A percentile compares a stretch with the other conserved stretches of the same genome.
phyloP scores from a whole-genome alignment of 2,888 invertebrate species.

The Emmelina monodactyla region DNA sequence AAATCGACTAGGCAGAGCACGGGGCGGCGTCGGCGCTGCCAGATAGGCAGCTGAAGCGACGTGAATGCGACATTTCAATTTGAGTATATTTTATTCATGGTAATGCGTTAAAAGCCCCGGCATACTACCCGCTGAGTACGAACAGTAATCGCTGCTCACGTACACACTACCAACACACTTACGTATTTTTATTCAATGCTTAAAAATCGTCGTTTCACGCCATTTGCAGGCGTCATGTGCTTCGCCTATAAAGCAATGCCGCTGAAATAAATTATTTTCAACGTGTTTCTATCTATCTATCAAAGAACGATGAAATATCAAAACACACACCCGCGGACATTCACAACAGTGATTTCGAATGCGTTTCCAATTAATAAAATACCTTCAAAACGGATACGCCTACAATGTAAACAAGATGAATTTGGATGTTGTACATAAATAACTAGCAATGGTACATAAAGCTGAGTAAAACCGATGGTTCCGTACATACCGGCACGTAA shows the following conservation, averaged over 20 bases:
- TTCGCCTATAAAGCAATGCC: slow-evolving; percentile 52
- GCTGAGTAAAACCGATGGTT: slow-evolving; percentile 25
- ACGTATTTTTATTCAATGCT: slow-evolving; percentile 52
- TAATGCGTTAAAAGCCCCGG: slow-evolving; percentile 63
- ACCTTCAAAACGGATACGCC: slow-evolving; percentile 1
- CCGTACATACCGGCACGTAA: slow-evolving; percentile 27
- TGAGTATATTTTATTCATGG: slow-evolving; percentile 64
- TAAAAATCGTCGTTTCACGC: slow-evolving; percentile 61
- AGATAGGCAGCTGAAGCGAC: slow-evolving; percentile 54
- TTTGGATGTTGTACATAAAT: slow-evolving; percentile 36
- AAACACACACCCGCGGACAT: neutral
- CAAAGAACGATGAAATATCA: slow-evolving; percentile 29
- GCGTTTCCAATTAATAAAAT: slow-evolving; percentile 9
- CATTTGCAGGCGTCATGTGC: slow-evolving; percentile 53
- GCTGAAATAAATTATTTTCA: slow-evolving; percentile 42
- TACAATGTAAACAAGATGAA: slow-evolving; percentile 28
- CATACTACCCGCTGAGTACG: slow-evolving; percentile 45
- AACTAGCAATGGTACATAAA: slow-evolving; percentile 24
- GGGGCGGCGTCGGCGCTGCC: slow-evolving; percentile 32
- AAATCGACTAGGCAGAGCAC: slow-evolving; percentile 40
- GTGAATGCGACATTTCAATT: slow-evolving; percentile 65
- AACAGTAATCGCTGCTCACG: slow-evolving; percentile 54
- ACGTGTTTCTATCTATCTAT: slow-evolving; percentile 39
- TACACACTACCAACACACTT: slow-evolving; percentile 42
- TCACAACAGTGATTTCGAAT: slow-evolving; percentile 5